Evolutionary conservation across 2,113 vertebrate species (phyloP).

Genomic region (Gallinago undulata): DNA sequence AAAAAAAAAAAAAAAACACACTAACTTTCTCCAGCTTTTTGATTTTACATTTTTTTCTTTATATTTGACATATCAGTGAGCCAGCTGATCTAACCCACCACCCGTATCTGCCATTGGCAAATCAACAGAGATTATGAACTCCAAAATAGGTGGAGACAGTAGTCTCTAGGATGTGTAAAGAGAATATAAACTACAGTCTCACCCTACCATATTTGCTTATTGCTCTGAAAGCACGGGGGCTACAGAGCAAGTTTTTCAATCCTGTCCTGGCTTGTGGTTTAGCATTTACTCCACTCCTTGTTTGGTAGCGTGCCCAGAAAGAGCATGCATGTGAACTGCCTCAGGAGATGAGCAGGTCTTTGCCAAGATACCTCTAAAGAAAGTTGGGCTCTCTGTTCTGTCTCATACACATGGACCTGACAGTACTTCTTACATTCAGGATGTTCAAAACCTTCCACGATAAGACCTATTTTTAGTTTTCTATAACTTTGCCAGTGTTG

Average conservation of each 20-base stretch:
- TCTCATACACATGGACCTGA: background rate
- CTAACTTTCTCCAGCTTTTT: background rate
- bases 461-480: constrained; percentile 4
- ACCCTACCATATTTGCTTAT: background rate
- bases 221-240: background rate
- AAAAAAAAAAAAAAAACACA: background rate
- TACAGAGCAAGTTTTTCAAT: constrained; percentile 23
- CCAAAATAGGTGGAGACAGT: background rate
- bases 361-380: constrained; percentile 9
- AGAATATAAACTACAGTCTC: background rate
- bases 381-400: background rate
- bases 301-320: background rate
- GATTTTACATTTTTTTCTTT: background rate
- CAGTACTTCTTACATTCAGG: background rate
- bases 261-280: constrained; percentile 18
- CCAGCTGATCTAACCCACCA: background rate
- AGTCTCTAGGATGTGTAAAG: background rate
- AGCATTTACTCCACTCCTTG: background rate
- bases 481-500: background rate
- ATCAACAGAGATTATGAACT: background rate
- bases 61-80: background rate
- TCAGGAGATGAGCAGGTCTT: background rate
- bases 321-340: constrained; percentile 16
- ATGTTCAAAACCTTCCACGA: background rate
- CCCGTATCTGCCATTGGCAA: background rate